A percentile compares a stretch with the other conserved stretches of the same genome.
Evolutionary conservation across 1,140 invertebrate genomes (phyloP).

Genomic region (Sycobia sp.): DNA sequence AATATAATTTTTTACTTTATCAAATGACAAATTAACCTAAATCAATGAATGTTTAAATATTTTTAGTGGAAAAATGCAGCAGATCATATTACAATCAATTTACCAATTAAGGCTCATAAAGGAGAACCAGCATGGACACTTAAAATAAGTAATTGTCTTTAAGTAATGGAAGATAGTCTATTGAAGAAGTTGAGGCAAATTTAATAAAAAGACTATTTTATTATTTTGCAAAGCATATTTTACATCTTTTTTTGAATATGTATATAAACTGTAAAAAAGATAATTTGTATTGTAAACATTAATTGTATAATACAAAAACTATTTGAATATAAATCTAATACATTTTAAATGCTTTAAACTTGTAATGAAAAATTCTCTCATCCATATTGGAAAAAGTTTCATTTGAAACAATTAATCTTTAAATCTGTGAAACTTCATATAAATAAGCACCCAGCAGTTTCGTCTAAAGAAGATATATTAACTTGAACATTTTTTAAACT

Average conservation of each 20-base stretch:
- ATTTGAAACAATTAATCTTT: too few relatives aligned
- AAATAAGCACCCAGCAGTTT: slow-evolving; percentile 86
- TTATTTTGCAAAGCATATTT: slow-evolving; percentile 25
- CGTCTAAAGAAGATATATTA: slow-evolving; percentile 70
- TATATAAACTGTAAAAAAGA: slow-evolving; percentile 23
- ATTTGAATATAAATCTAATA: slow-evolving; percentile 15
- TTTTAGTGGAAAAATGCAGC: slow-evolving; percentile 45
- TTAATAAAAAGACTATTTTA: slow-evolving; percentile 11
- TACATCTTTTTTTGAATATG: slow-evolving; percentile 12
- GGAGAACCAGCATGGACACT: slow-evolving; percentile 56
- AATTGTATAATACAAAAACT: slow-evolving; percentile 20
- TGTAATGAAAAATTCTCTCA: too few relatives aligned
- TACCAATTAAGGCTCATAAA: slow-evolving; percentile 45
- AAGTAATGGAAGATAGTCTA: not conserved
- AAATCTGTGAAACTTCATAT: slow-evolving; percentile 74
- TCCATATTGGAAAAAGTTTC: too few relatives aligned
- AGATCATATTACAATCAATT: slow-evolving; percentile 36
- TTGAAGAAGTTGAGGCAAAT: not conserved
- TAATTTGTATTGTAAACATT: slow-evolving; percentile 13
- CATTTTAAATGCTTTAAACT: too few relatives aligned
- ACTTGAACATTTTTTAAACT: slow-evolving; percentile 5
- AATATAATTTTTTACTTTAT: slow-evolving; percentile 4
- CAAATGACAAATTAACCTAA: too few relatives aligned
- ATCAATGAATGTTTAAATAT: too few relatives aligned
- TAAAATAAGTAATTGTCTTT: slow-evolving; percentile 36